A percentile compares a stretch with the other conserved stretches of the same genome.
Conservation (phyloP, 2,113 vertebrate genomes). For the Synodontis membranacea region DNA sequence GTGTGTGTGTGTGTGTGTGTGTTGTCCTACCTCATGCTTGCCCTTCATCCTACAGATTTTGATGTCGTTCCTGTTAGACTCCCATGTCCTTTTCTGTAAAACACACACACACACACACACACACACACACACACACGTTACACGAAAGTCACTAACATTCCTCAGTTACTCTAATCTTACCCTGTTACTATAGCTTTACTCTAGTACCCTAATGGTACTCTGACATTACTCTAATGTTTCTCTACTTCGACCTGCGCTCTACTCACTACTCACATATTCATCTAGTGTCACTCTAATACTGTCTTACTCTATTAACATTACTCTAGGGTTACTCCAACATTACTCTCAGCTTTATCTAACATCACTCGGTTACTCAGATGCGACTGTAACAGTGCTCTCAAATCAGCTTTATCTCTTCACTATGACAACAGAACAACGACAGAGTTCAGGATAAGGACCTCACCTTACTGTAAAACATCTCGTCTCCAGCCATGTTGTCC, state of each 20-base stretch:
- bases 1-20: background rate
- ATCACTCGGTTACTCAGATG: background rate
- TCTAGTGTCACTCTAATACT: too few relatives aligned
- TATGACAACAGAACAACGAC: background rate
- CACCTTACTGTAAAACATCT: slow-evolving; percentile 92
- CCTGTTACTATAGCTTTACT: background rate
- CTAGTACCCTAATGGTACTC: background rate
- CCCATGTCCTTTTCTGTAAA: slow-evolving; percentile 88
- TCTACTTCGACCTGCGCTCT: too few relatives aligned
- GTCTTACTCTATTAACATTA: background rate
- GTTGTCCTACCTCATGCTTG: slow-evolving; percentile 83
- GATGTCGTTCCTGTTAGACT: slow-evolving; percentile 91
- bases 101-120: slow-evolving; percentile 40
- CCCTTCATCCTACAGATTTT: slow-evolving; percentile 95
- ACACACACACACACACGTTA: background rate
- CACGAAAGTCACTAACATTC: background rate
- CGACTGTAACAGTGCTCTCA: too few relatives aligned
- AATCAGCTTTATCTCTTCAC: background rate
- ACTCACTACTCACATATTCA: too few relatives aligned
- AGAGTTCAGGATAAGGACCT: slow-evolving; percentile 49
- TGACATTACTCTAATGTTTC: too few relatives aligned
- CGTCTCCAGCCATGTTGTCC: slow-evolving; percentile 78
- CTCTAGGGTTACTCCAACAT: too few relatives aligned
- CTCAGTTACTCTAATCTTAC: background rate
- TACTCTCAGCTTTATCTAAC: too few relatives aligned